phyloP scores from a whole-genome alignment of 2,797 vertebrate genomes.

The Notolabrus celidotus region DNA sequence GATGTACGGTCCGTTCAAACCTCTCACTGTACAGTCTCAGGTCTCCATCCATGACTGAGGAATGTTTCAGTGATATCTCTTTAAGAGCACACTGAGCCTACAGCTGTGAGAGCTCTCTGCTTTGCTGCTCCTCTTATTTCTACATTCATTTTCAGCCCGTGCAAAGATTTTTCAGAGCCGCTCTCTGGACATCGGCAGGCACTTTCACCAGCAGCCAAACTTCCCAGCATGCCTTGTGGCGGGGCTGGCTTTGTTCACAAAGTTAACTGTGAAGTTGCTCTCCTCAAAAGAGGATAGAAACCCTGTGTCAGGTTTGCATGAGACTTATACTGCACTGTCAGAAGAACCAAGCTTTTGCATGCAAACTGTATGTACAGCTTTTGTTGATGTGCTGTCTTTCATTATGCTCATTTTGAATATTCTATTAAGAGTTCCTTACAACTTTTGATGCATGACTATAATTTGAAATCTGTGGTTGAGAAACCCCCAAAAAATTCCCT shows the following conservation, averaged over 20 bases:
- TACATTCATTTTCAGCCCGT: constrained; percentile 72
- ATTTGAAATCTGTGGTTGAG: constrained; percentile 30
- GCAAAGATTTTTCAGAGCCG: constrained; percentile 65
- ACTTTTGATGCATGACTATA: constrained; percentile 22
- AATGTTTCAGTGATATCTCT: constrained; percentile 68
- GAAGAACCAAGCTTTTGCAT: constrained; percentile 16
- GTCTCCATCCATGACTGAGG: constrained; percentile 35
- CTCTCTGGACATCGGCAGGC: constrained; percentile 69
- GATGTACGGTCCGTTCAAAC: neutral
- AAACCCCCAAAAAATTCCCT: neutral
- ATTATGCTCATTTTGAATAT: constrained; percentile 19
- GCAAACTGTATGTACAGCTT: constrained; percentile 10
- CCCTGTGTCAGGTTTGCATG: constrained; percentile 16
- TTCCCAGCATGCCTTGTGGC: constrained; percentile 78
- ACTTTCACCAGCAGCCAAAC: constrained; percentile 72
- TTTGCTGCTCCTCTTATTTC: constrained; percentile 64
- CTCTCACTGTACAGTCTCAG: neutral
- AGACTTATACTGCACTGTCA: constrained; percentile 15
- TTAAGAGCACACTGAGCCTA: constrained; percentile 68
- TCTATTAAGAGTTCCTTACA: constrained; percentile 14
- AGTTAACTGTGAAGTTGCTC: constrained; percentile 80
- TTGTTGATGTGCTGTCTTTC: constrained; percentile 20
- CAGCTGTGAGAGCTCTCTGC: constrained; percentile 64
- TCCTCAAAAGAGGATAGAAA: constrained; percentile 31
- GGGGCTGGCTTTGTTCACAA: constrained; percentile 65